Evolutionary conservation across 2,113 vertebrate genomes (phyloP), one percentile per base, ranked within the genome.

Genomic region (Lophius piscatorius): DNA sequence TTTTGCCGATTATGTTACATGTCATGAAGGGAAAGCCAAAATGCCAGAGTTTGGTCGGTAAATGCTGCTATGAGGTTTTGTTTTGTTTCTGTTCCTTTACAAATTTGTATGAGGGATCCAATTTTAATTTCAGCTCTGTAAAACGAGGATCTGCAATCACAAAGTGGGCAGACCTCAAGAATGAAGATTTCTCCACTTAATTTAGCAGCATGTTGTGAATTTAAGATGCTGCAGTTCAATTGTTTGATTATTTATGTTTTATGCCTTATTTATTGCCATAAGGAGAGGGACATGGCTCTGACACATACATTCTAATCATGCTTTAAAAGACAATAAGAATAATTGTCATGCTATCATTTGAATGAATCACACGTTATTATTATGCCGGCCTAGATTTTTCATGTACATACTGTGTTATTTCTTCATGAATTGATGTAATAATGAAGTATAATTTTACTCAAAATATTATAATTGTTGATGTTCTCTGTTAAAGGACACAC

Each of bases 221-320:
- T 64, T 61, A n/a, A 54, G 20, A 52, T 24, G 54, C 50, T 59
- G 52, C 26, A 33, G 31, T 41, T 28, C 1, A 51, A 51, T 65
- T 76, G 10, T 50, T 51, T 24, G 26, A 26, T 36, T 73, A 80
- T 85, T 83, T 80, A 76, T 75, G 26, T 73, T 75, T 35, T 64
- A 23, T 83, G 83, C 85, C 83, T 87, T 84, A 81, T 84, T 68
- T 67, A 57, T 79, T 65, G 48, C 42, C 49, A 67, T 68, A 52
- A 26, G 42, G 6, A 74, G 81, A 76, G 44, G 18, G 14, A 65
- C 24, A 38, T 58, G 63, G 40, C 67, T 73, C 69, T 75, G 44
- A 60, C 21, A 29, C 41, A 31, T 71, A 12, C 46, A 22, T 35
- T 46, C 6, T 59, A 64, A 63, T 59, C 22, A 50, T 71, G 36